These are phyloP conservation scores for Ommatoiulus sabulosus DNA, from an alignment of 2,888 invertebrate genomes.

Conservation along the genomic window DNA sequence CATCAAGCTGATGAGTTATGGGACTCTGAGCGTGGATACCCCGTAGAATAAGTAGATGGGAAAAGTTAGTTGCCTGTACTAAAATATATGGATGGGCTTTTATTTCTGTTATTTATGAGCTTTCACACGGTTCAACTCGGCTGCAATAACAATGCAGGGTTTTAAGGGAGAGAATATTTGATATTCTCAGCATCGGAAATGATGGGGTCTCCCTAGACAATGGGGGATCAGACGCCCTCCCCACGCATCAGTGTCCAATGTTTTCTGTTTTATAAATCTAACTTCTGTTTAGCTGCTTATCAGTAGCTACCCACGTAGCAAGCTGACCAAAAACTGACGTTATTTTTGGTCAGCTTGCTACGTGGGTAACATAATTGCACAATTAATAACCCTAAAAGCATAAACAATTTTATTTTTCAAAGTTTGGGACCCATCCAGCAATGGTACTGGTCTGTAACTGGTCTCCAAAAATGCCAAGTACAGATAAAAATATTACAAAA, in stretches of 20 bases:
- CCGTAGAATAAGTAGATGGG: conserved; percentile 15
- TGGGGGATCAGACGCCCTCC: not conserved
- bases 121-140: conserved; percentile 7
- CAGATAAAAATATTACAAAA: no score
- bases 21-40: not conserved
- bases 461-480: no score
- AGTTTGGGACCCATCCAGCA: no score
- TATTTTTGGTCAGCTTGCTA: no score
- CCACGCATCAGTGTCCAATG: not conserved
- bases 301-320: no score
- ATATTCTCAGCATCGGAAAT: not conserved
- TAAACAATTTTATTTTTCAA: no score
- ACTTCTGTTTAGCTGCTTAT: not conserved
- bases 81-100: not conserved
- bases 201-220: not conserved
- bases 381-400: no score
- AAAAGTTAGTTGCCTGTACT: not conserved
- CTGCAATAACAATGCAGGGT: conserved; percentile 3
- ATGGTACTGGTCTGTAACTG: no score
- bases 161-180: not conserved
- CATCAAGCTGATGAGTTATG: conserved; percentile 19
- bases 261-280: not conserved
- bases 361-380: no score
- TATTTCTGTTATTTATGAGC: not conserved
- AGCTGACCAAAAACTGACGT: no score